Conservation (phyloP, 2,797 vertebrate species). For the Telmatherina bonti region DNA sequence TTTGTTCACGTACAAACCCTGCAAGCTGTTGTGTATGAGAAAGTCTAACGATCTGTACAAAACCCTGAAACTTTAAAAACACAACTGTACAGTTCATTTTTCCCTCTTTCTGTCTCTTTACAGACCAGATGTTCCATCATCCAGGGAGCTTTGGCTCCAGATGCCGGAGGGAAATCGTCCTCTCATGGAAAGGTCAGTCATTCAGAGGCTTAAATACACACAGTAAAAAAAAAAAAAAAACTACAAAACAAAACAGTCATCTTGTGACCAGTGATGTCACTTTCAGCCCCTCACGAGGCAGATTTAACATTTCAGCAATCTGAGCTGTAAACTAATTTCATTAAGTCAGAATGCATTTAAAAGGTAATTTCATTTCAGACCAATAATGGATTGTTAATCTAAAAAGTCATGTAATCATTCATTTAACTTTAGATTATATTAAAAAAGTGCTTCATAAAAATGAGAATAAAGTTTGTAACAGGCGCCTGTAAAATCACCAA, state of each 20-base stretch:
- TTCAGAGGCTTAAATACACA: background rate
- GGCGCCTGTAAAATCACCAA: background rate
- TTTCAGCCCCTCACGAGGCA: background rate
- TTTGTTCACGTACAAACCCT: constrained; percentile 14
- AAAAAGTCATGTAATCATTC: background rate
- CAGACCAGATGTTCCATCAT: too few species aligned
- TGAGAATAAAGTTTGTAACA: background rate
- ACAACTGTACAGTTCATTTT: too few species aligned
- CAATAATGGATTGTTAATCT: background rate
- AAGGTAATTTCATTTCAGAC: constrained; percentile 19
- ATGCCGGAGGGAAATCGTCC: background rate
- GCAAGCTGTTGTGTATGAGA: background rate
- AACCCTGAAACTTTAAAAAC: too few species aligned
- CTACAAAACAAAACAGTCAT: background rate
- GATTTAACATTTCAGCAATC: background rate
- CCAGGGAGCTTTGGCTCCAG: background rate
- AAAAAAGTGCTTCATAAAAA: background rate
- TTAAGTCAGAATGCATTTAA: constrained; percentile 23
- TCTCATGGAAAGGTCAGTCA: background rate
- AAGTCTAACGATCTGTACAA: background rate
- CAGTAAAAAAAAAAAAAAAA: background rate
- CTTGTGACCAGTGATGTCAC: background rate
- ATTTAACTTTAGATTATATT: background rate
- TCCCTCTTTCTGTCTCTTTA: too few species aligned
- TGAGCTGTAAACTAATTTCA: constrained; percentile 19